Evolutionary conservation across 2,888 invertebrate genomes (phyloP), one percentile per base, ranked within the genome.

Genomic region (Celastrina argiolus): DNA sequence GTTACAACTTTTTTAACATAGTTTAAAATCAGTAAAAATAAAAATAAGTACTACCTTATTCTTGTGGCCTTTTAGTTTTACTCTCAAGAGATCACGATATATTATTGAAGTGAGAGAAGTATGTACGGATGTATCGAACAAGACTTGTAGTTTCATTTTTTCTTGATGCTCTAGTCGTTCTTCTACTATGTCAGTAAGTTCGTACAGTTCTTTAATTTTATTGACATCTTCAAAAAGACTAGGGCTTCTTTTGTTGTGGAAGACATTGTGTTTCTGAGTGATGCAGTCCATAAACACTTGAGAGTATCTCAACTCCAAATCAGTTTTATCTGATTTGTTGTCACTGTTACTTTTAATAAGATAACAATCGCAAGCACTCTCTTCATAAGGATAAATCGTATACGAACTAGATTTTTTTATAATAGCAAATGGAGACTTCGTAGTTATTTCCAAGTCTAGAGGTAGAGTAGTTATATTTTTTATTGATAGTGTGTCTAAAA

Each of bases 391-490:
- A 22, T 73, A 65, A 71, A 90, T 77, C 79, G 85, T 88, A 69
- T 90, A 90, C 1, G 87, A 81, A 36, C 75, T 75, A 63, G 78
- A 77, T 73, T 84, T 88, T 67, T 88, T 83, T 70, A 91, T 79
- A 42, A 91, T 79, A 18, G 83, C 82, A 76, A 94, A 93, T 0
- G 93, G 93, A 58, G 85, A 80, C 69, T 87, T 88, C 1, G 92
- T 78, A 66, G 74, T 81, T 31, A 93, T 78, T 58, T 87, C 88
- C 22, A 92, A 80, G 68, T 88, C 85, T 63, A 93, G 74, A 58
- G 89, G 85, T 31, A 93, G 74, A 69, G 83, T 88, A 0, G 93
- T 92, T 51, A 90, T 82, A 78, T 94, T 94, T 70, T 85, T 92
- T 65, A 94, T 86, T 0, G 83, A 80, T 0, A 94, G 67, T 39